Evolutionary conservation across 2,888 invertebrate species (phyloP).

Genomic region (Argynnis bischoffii): DNA sequence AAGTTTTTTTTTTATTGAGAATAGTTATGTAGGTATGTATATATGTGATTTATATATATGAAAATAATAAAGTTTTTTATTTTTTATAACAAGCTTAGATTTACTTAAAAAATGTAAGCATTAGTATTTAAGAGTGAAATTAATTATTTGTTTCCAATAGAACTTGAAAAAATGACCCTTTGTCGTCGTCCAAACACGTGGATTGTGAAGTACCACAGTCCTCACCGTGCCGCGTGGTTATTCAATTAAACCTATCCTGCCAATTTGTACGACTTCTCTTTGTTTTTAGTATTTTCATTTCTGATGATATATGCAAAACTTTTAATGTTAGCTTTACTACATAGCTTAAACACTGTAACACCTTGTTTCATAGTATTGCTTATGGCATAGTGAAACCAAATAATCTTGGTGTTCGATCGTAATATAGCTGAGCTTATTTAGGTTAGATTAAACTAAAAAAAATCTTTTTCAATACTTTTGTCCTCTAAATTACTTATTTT

Average conservation of each 20-base stretch:
- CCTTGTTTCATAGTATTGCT: no score
- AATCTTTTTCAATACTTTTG: no score
- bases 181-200: constrained; percentile 16
- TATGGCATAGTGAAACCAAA: no score
- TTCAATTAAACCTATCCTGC: constrained; percentile 60
- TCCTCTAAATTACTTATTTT: no score
- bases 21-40: no score
- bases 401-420: no score
- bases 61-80: not conserved
- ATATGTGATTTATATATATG: no score
- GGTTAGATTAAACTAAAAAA: no score
- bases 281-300: not conserved
- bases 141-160: constrained; percentile 10
- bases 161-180: constrained; percentile 1
- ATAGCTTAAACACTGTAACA: not conserved
- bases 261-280: constrained; percentile 49
- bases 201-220: constrained; percentile 33
- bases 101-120: not conserved
- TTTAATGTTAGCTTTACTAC: not conserved
- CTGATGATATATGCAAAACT: not conserved
- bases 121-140: not conserved
- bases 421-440: no score
- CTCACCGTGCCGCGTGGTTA: constrained; percentile 51
- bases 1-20: no score
- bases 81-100: not conserved